These are phyloP conservation scores for Drosophila parabipectinata DNA, from an alignment of 1,140 invertebrate genomes.

Conservation along the genomic window DNA sequence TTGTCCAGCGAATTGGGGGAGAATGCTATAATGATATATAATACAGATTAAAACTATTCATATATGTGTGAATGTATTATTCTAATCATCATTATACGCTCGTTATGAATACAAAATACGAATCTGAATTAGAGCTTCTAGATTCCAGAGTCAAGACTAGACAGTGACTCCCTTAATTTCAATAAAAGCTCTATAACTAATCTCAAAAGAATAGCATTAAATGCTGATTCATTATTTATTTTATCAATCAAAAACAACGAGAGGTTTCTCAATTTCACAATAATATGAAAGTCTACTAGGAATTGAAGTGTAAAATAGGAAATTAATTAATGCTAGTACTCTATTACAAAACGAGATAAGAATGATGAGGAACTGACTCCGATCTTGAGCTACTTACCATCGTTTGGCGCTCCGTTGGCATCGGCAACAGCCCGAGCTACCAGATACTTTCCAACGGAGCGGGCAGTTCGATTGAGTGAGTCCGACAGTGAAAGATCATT, in stretches of 20 bases:
- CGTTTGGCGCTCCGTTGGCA: background rate
- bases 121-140: background rate
- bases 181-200: no score
- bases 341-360: background rate
- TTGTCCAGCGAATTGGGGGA: slow-evolving; percentile 46
- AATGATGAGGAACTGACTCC: background rate
- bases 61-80: background rate
- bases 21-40: slow-evolving; percentile 8
- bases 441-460: slow-evolving; percentile 29
- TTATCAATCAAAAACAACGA: background rate
- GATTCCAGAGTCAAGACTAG: background rate
- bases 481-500: slow-evolving; percentile 2
- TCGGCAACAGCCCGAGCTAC: slow-evolving; percentile 13
- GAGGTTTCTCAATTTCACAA: background rate
- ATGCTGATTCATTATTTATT: background rate
- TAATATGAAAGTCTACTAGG: background rate
- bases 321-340: background rate
- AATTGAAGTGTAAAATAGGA: background rate
- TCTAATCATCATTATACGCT: background rate
- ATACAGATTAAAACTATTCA: no score
- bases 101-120: background rate
- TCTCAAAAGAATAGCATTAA: background rate
- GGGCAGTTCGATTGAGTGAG: slow-evolving; percentile 51
- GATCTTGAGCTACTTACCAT: slow-evolving; percentile 5
- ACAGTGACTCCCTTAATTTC: background rate